Base-by-base conservation (phyloP, 2,888 invertebrate species). In the Bhutanitis thaidina region DNA sequence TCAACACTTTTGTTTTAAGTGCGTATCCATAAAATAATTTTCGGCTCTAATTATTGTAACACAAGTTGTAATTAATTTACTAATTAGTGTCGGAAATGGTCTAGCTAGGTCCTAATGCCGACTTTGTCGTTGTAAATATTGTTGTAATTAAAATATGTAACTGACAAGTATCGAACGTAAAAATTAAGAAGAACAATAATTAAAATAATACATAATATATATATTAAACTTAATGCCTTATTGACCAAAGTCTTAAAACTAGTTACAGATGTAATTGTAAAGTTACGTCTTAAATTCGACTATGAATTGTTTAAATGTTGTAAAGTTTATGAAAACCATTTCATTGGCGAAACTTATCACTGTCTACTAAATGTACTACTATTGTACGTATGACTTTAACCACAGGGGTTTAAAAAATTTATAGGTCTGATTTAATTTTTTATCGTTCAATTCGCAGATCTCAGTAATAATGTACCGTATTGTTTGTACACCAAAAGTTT, bases 171-270 rank as follows among this genome's bases (percentile, higher is more conserved):
- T 78, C 81, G 80, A 85, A 77, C 75, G 71, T 79, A 82, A 80
- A 79, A 75, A 12, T 70, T 85, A 84, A 84, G 83, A 67, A 86
- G 87, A 89, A 87, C 87, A 89, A 87, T 87, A 88, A 88, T 87
- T 86, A 87, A 87, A 86, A 35, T 52, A 62, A 74, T 78, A 71
- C 71, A 78, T 62, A 80, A 77, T 75, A 83, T 85, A 83, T 85
- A 86, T 86, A 87, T 87, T 86, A 85, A 88, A 88, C 86, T 88
- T 89, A 87, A 87, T 88, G 89, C 89, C 89, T 89, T 89, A 89
- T 87, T 89, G 89, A 89, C 89, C 89, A 89, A 89, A 88, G 88
- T 88, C 88, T 87, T 84, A 86, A 87, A 87, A 87, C 88, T 89
- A 89, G 86, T 85, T 85, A 80, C 71, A 81, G 85, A 79, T 82